Evolutionary conservation across 1,140 invertebrate species (phyloP).

Genomic region (Lepeophtheirus salmonis): DNA sequence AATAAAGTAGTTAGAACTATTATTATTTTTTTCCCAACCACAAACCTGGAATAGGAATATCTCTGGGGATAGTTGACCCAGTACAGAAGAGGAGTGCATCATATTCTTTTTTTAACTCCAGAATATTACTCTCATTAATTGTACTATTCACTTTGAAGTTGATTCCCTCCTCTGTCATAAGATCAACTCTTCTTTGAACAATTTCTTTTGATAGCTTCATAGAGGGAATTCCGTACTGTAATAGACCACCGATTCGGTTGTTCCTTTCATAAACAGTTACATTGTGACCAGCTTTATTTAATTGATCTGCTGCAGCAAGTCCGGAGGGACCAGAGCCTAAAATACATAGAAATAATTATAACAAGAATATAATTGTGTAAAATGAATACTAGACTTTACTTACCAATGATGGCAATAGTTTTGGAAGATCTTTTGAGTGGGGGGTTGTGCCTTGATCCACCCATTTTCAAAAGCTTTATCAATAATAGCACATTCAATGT

Average conservation of each 20-base stretch:
- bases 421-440: slow-evolving; percentile 57
- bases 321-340: slow-evolving; percentile 79
- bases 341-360: background rate
- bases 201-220: slow-evolving; percentile 91
- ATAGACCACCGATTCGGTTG: slow-evolving; percentile 75
- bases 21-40: too few relatives aligned
- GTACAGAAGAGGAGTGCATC: slow-evolving; percentile 76
- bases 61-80: slow-evolving; percentile 88
- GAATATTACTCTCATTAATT: slow-evolving; percentile 67
- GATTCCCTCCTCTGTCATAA: slow-evolving; percentile 77
- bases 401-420: slow-evolving; percentile 57
- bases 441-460: slow-evolving; percentile 67
- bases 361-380: background rate
- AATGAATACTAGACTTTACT: background rate
- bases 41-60: slow-evolving; percentile 49
- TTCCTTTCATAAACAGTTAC: slow-evolving; percentile 94
- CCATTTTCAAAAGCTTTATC: slow-evolving; percentile 93
- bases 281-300: slow-evolving; percentile 79
- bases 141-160: slow-evolving; percentile 70
- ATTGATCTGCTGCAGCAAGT: slow-evolving; percentile 83
- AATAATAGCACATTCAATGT: slow-evolving; percentile 96
- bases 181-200: slow-evolving; percentile 65
- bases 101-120: slow-evolving; percentile 47
- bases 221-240: slow-evolving; percentile 93
- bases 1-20: too few relatives aligned